phyloP scores from a whole-genome alignment of 2,888 invertebrate species.

The Odontomyia ornata region DNA sequence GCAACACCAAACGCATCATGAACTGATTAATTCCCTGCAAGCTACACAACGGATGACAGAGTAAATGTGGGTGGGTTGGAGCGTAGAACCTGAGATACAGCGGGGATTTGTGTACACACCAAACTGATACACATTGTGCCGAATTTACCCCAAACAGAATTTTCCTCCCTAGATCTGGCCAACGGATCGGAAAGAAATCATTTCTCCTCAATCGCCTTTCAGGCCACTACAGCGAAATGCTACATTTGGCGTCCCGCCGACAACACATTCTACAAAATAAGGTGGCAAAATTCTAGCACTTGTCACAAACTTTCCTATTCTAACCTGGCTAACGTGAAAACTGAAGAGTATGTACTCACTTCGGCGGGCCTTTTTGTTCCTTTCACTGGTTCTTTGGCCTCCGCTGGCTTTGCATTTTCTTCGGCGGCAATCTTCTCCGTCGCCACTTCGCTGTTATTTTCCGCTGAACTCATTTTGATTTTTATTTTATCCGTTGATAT shows the following conservation, averaged over 20 bases:
- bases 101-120: conserved; percentile 6
- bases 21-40: too few species aligned
- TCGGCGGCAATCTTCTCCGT: conserved; percentile 75
- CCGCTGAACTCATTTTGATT: conserved; percentile 77
- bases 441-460: conserved; percentile 78
- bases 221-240: background rate
- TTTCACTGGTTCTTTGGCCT: conserved; percentile 72
- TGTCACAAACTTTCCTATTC: too few species aligned
- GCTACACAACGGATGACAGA: too few species aligned
- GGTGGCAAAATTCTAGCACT: too few species aligned
- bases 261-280: background rate
- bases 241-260: background rate
- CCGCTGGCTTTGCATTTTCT: conserved; percentile 67
- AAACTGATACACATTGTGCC: background rate
- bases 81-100: background rate
- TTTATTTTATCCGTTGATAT: conserved; percentile 51
- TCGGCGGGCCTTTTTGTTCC: conserved; percentile 83
- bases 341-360: too few species aligned
- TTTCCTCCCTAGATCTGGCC: background rate
- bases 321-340: background rate
- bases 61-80: background rate
- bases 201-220: background rate
- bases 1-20: too few species aligned
- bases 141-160: background rate
- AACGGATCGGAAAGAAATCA: background rate